Evolutionary conservation across 2,113 vertebrate species (phyloP), one percentile per base, ranked within the genome.

Genomic region (Aptenodytes patagonicus): DNA sequence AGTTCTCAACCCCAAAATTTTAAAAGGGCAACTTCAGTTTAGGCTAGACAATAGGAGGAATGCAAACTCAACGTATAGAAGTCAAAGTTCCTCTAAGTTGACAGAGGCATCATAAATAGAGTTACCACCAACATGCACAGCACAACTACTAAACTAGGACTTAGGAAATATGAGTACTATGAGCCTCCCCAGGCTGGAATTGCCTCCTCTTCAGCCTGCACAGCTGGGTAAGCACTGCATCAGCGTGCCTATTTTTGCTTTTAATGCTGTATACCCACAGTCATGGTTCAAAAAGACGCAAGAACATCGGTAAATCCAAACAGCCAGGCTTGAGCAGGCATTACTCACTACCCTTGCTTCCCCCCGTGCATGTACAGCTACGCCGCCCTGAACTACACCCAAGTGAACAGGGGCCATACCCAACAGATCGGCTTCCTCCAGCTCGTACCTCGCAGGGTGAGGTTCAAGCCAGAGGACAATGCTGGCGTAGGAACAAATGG

Each of bases 391-490:
- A 82, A 4, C 65, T 68, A 57, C 82, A 31, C 61, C 78, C 80
- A 40, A 52, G 73, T 3, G 1, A 61, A 17, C 40, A n/a, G 44
- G n/a, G 78, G 52, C 61, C n/a, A 16, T 52, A 71, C 61, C 90
- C 93, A 60, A 20, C 5, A 3, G 40, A 6, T 26, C 11, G 0
- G 79, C 25, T 95, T 94, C 91, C 87, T 95, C 76, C 3, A 17
- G 40, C 81, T 79, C 75, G 3, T 54, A 95, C 89, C 91, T 96
- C 73, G 66, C 76, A 88, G 88, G 95, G 90, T 72, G 85, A 75
- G 34, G 88, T 7, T 57, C 38, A 10, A 75, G 70, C 44, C 79
- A 65, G 75, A 95, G 75, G 70, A 96, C 96, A 95, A 93, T 83
- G 85, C 75, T 92, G 95, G 92, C 57, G 0, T 6, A 40, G 79